These are phyloP conservation scores for Himalopsyche tibetana DNA, from an alignment of 2,888 invertebrate genomes.

Conservation along the genomic window DNA sequence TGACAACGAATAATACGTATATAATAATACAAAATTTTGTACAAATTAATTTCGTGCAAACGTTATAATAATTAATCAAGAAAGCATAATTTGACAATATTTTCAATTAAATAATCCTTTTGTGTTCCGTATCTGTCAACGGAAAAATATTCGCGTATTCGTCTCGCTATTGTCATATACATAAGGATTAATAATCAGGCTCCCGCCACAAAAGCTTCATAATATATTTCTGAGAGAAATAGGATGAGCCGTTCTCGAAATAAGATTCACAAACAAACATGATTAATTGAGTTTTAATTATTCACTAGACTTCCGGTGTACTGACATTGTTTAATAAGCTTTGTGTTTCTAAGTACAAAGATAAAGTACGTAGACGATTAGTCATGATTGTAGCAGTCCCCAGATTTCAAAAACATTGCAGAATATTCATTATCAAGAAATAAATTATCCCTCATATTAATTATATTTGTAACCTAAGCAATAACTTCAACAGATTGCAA, in stretches of 20 bases:
- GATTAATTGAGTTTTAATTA: conserved; percentile 31
- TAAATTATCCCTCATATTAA: not conserved
- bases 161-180: not conserved
- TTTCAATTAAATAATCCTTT: not conserved
- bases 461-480: not conserved
- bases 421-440: conserved; percentile 7
- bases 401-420: not conserved
- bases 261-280: not conserved
- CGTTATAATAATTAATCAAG: too few relatives aligned
- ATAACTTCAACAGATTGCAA: too few relatives aligned
- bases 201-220: not conserved
- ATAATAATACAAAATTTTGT: too few relatives aligned
- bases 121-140: not conserved
- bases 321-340: conserved; percentile 31
- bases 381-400: conserved; percentile 1
- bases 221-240: not conserved
- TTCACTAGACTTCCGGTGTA: not conserved
- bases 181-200: conserved; percentile 1
- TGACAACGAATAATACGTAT: too few relatives aligned
- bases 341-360: conserved; percentile 13
- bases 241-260: conserved; percentile 11
- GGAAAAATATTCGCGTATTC: not conserved
- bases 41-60: too few relatives aligned
- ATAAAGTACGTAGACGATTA: not conserved
- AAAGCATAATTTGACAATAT: not conserved